These are phyloP conservation scores for Cyaniris semiargus DNA, from an alignment of 2,888 invertebrate genomes.

Conservation along the genomic window DNA sequence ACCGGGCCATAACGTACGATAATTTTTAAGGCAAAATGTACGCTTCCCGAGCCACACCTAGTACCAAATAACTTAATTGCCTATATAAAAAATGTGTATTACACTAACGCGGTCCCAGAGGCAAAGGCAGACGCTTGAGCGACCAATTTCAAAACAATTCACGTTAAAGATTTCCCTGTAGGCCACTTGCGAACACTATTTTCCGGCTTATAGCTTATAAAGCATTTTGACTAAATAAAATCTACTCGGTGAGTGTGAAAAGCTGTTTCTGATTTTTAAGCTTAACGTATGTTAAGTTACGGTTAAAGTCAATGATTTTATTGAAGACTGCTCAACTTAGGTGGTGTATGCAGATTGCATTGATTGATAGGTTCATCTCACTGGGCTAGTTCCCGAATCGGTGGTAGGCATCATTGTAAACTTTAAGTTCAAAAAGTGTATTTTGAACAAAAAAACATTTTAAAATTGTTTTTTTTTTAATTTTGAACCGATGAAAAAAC, in stretches of 20 bases:
- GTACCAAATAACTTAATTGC: neutral
- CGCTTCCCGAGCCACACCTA: no score
- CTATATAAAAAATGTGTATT: slow-evolving; percentile 26
- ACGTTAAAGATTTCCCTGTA: slow-evolving; percentile 68
- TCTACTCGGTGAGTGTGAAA: neutral
- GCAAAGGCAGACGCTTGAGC: slow-evolving; percentile 54
- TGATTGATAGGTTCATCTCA: no score
- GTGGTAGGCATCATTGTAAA: no score
- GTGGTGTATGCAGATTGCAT: no score
- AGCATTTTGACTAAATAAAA: slow-evolving; percentile 24
- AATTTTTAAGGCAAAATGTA: no score
- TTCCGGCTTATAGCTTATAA: slow-evolving; percentile 17
- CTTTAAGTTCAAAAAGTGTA: no score
- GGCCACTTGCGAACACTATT: slow-evolving; percentile 39
- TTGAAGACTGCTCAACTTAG: neutral
- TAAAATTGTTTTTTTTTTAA: no score
- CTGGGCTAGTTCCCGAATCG: no score
- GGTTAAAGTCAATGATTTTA: neutral
- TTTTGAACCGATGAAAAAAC: no score
- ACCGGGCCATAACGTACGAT: no score
- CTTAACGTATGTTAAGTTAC: no score
- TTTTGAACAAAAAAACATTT: no score
- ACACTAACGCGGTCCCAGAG: slow-evolving; percentile 42
- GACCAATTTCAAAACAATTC: slow-evolving; percentile 73
- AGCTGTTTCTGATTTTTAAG: neutral